Conservation (phyloP, 2,113 vertebrate genomes). For the Odontesthes bonariensis region DNA sequence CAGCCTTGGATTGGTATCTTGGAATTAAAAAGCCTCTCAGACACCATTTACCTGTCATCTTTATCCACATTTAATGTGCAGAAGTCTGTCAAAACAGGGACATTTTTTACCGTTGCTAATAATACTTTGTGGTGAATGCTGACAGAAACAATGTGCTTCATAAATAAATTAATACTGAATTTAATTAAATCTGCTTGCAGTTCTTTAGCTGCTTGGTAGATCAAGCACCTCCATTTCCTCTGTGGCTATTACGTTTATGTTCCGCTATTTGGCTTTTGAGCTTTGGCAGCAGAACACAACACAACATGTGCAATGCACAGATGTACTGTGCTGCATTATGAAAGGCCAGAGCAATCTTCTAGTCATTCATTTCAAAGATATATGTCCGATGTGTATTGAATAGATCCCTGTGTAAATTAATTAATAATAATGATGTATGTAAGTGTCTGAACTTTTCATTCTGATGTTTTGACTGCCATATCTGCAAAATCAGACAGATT, state of each 20-base stretch:
- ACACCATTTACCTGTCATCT: slow-evolving; percentile 59
- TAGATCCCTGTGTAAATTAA: background rate
- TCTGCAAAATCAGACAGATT: slow-evolving; percentile 7
- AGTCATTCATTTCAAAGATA: background rate
- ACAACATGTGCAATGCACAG: background rate
- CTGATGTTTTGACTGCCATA: slow-evolving; percentile 1
- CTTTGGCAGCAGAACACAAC: slow-evolving; percentile 1
- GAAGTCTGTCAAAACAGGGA: slow-evolving; percentile 19
- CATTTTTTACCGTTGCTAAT: slow-evolving; percentile 11
- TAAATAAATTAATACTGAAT: slow-evolving; percentile 36
- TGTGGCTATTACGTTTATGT: slow-evolving; percentile 16
- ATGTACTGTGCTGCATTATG: slow-evolving; percentile 3
- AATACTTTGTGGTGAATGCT: slow-evolving; percentile 9
- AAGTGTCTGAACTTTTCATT: background rate
- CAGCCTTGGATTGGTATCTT: slow-evolving; percentile 51
- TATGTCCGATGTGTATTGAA: background rate
- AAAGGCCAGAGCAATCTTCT: background rate
- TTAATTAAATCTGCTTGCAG: slow-evolving; percentile 32
- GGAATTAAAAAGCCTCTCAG: slow-evolving; percentile 50
- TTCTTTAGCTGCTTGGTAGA: slow-evolving; percentile 24
- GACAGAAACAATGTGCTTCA: slow-evolving; percentile 16
- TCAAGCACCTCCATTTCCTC: slow-evolving; percentile 29
- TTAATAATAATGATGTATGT: background rate
- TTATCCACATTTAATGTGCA: slow-evolving; percentile 32
- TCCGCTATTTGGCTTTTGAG: slow-evolving; percentile 8